Evolutionary conservation across 2,888 invertebrate genomes (phyloP).

Genomic region (Clunio marinus): DNA sequence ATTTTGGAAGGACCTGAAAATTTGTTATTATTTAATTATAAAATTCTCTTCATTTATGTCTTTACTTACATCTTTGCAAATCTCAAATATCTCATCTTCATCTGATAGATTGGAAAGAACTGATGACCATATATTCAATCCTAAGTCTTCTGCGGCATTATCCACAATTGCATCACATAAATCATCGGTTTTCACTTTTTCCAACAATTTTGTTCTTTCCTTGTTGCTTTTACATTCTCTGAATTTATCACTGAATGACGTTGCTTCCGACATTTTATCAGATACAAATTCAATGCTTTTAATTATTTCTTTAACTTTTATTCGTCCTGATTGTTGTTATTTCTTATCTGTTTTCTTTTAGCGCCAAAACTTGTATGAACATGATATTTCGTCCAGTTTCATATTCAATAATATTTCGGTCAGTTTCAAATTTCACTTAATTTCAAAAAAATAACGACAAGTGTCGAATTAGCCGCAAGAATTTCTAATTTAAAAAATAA

Average conservation of each 20-base stretch:
- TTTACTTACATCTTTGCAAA: slow-evolving; percentile 14
- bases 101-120: background rate
- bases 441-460: no score
- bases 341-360: no score
- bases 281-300: background rate
- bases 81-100: slow-evolving; percentile 1
- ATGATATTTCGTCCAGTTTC: no score
- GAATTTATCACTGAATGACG: background rate
- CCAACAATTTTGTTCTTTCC: no score
- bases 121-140: background rate
- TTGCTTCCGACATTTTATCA: background rate
- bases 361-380: background rate
- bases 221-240: background rate
- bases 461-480: no score
- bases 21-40: background rate
- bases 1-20: background rate
- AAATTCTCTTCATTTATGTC: background rate
- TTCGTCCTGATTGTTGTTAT: background rate
- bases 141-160: background rate
- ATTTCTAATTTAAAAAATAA: no score
- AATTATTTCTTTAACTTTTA: background rate
- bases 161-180: background rate
- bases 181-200: background rate
- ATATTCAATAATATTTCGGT: no score
- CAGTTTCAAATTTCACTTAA: no score